Percentiles rank a stretch among this genome's conserved stretches.
Conservation (phyloP, 2,113 vertebrate species). For the Laticauda colubrina region DNA sequence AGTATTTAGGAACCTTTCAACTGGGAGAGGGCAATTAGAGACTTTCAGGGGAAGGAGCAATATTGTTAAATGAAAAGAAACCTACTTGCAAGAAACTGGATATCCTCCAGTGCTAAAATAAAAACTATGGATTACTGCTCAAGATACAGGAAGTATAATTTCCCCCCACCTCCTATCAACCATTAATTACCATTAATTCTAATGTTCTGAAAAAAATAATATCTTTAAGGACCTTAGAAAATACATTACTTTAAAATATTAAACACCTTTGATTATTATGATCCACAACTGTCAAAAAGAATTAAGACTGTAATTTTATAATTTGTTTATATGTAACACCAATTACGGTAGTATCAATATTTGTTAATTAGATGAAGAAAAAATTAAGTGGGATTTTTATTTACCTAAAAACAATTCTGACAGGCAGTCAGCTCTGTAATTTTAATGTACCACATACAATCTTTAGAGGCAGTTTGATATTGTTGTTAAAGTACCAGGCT, state of each 20-base stretch:
- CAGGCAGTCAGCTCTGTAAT: not conserved
- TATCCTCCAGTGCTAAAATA: not conserved
- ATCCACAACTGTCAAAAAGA: not conserved
- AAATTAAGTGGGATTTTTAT: conserved; percentile 18
- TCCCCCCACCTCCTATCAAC: not conserved
- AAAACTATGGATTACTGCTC: not conserved
- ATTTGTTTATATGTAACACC: conserved; percentile 46
- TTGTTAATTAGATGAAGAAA: conserved; percentile 4
- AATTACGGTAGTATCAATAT: not conserved
- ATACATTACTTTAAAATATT: not conserved
- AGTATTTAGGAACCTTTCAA: not conserved
- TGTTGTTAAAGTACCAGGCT: not conserved
- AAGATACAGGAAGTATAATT: not conserved
- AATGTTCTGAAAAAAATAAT: not conserved
- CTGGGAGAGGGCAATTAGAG: not conserved
- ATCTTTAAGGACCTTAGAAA: not conserved
- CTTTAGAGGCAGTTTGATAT: not conserved
- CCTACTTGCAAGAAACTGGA: not conserved
- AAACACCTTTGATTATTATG: not conserved
- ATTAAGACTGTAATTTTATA: conserved; percentile 5
- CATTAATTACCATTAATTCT: not conserved
- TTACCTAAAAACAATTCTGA: conserved; percentile 42
- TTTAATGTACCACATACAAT: not conserved
- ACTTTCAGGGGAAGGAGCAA: not conserved
- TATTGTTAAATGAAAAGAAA: not conserved